phyloP scores from a whole-genome alignment of 2,888 invertebrate species.

The Rhagium mordax region DNA sequence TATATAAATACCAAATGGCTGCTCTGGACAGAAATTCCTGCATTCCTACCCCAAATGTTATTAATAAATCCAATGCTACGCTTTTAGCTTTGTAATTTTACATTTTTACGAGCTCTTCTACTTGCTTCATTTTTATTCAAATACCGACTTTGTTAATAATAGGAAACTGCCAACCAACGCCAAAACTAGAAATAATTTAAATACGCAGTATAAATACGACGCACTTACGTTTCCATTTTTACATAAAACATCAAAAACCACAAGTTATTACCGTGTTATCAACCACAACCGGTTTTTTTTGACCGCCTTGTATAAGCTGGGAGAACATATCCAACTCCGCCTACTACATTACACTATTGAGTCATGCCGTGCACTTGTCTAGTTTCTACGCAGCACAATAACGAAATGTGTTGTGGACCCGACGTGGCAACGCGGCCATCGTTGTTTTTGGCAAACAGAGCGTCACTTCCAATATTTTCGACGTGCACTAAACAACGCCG shows the following conservation, averaged over 20 bases:
- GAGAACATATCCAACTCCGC: conserved; percentile 18
- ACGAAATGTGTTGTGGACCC: conserved; percentile 1
- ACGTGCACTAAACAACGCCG: conserved; percentile 1
- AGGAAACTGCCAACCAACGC: too few relatives aligned
- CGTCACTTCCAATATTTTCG: neutral
- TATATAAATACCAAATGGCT: too few relatives aligned
- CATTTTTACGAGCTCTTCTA: too few relatives aligned
- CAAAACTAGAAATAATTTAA: neutral
- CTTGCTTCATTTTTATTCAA: too few relatives aligned
- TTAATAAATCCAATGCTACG: too few relatives aligned
- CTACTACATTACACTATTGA: conserved; percentile 21
- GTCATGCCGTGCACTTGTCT: conserved; percentile 29
- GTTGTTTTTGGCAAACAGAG: conserved; percentile 26
- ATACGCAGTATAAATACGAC: neutral
- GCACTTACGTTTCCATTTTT: neutral
- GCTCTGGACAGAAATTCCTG: too few relatives aligned
- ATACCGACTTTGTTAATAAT: too few relatives aligned
- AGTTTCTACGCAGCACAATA: conserved; percentile 26
- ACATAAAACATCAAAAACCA: neutral
- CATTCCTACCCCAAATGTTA: too few relatives aligned
- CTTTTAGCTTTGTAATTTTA: too few relatives aligned
- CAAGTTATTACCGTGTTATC: neutral
- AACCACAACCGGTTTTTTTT: conserved; percentile 21
- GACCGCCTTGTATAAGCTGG: conserved; percentile 24
- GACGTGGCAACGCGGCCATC: conserved; percentile 3